Base-by-base conservation (phyloP, 2,888 invertebrate genomes). In the Andrena bucephala region DNA sequence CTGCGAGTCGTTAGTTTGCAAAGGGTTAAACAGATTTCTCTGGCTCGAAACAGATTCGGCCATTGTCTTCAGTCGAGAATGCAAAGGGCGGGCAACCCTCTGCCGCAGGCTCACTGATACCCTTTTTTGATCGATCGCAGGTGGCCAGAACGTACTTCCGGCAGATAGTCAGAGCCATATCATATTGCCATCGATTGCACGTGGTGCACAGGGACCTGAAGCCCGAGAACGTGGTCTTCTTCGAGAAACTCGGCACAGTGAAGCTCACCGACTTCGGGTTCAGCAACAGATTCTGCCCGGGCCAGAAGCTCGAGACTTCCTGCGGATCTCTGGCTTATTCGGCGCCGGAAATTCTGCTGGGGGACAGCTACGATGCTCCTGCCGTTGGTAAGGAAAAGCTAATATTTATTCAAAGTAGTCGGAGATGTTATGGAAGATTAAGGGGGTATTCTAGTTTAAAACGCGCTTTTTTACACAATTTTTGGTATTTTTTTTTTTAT, bases 201-300 rank as follows among this genome's bases (percentile, higher is more conserved):
- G 97, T 97, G 33, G 95, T 97, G 20, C 97, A 97, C 92, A 96
- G 99, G 87, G 99, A 99, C 95, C 95, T 99, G 87, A 99, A 99
- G 95, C 99, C 99, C 16, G 99, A 99, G 95, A 99, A 99, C 95
- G 99, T 99, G 80, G 99, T 99, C 68, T 99, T 99, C 95, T 99
- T 99, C 94, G 98, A 99, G 94, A 98, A 99, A 95, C 95, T 98
- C 91, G 99, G 99, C 77, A 96, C 98, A 94, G 99, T 99, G 48
- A 99, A 99, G 95, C 95, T 99, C 93, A 99, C 99, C 83, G 99
- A 99, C 95, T 99, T 99, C 95, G 99, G 99, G 88, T 97, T 97
- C 92, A 99, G 99, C 95, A 99, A 99, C 95, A 97, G 97, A 94
- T 98, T 98, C 94, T 98, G 97, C 92, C 99, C 99, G 29, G 99